Conservation (phyloP, 2,888 invertebrate genomes). For the Xiphydria camelus region DNA sequence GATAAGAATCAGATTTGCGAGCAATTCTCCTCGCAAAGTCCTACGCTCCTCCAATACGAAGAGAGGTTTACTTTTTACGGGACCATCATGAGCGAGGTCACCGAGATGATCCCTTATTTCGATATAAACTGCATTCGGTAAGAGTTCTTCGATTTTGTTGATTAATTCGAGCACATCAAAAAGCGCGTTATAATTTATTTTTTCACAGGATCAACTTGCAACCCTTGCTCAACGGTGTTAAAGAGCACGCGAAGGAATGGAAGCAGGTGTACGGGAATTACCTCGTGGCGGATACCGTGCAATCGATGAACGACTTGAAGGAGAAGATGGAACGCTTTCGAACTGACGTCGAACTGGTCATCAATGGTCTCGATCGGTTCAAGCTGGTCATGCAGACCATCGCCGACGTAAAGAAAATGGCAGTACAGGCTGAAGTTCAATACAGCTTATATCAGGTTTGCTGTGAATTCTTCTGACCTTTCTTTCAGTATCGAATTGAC, state of each 20-base stretch:
- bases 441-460: constrained; percentile 62
- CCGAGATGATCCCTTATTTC: constrained; percentile 63
- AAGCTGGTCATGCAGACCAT: constrained; percentile 86
- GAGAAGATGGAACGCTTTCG: constrained; percentile 70
- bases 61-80: constrained; percentile 85
- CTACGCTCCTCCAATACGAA: constrained; percentile 72
- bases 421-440: constrained; percentile 77
- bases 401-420: constrained; percentile 71
- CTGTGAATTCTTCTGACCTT: background rate
- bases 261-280: constrained; percentile 72
- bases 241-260: constrained; percentile 80
- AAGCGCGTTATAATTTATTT: background rate
- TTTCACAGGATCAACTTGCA: constrained; percentile 66
- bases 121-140: constrained; percentile 71
- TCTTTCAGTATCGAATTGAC: no score
- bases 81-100: constrained; percentile 71
- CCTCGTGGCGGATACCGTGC: constrained; percentile 68
- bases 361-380: constrained; percentile 78
- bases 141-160: constrained; percentile 4
- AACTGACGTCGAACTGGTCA: constrained; percentile 72
- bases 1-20: constrained; percentile 77
- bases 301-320: constrained; percentile 71
- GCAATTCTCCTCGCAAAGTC: constrained; percentile 72
- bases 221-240: constrained; percentile 71
- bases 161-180: background rate